These are phyloP conservation scores for Nerophis lumbriciformis DNA, from an alignment of 2,113 vertebrate species.

Conservation along the genomic window DNA sequence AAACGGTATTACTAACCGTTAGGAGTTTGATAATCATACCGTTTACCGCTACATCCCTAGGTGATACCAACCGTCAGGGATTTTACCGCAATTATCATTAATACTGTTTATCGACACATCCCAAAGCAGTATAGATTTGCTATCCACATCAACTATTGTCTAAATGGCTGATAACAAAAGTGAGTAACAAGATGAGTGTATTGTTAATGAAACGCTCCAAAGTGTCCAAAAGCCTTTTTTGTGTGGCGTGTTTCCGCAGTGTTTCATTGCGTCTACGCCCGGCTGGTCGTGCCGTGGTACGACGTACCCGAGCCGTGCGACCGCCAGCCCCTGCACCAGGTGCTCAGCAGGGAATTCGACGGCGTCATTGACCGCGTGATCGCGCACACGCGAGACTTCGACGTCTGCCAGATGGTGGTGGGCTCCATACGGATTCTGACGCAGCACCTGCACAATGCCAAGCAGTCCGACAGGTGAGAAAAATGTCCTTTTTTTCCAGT, in stretches of 20 bases:
- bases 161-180: too few relatives aligned
- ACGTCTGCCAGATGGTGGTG: slow-evolving; percentile 58
- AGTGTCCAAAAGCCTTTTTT: background rate
- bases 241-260: slow-evolving; percentile 51
- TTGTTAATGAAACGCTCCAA: too few relatives aligned
- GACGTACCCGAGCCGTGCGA: slow-evolving; percentile 44
- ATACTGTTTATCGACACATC: too few relatives aligned
- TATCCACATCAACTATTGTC: too few relatives aligned
- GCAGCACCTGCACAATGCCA: slow-evolving; percentile 65
- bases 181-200: too few relatives aligned
- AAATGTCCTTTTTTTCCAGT: background rate
- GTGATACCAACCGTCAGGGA: too few relatives aligned
- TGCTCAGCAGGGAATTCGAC: slow-evolving; percentile 63
- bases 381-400: slow-evolving; percentile 46
- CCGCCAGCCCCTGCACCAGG: slow-evolving; percentile 62
- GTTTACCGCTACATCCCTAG: too few relatives aligned
- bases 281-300: slow-evolving; percentile 68
- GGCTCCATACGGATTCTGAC: slow-evolving; percentile 68
- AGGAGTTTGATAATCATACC: too few relatives aligned
- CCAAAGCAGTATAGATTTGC: too few relatives aligned
- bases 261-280: slow-evolving; percentile 68
- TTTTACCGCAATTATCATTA: too few relatives aligned
- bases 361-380: slow-evolving; percentile 57
- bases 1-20: too few relatives aligned
- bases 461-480: slow-evolving; percentile 63